Conservation (phyloP, 1,140 invertebrate genomes). For the Radopholus similis region DNA sequence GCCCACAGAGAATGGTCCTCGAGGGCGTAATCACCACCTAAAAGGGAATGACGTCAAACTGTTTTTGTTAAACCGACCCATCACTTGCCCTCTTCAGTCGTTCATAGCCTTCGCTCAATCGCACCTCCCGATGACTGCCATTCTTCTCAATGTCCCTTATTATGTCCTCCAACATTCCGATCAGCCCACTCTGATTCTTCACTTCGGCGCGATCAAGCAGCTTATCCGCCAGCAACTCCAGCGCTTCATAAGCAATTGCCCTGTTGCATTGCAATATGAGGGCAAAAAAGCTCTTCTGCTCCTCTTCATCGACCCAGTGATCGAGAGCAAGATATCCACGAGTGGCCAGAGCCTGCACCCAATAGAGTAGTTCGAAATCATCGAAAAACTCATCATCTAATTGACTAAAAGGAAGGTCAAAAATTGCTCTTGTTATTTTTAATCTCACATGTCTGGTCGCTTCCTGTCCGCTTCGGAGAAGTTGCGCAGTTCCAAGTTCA, state of each 20-base stretch:
- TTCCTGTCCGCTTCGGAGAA: background rate
- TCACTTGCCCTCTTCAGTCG: constrained; percentile 1
- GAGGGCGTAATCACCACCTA: constrained; percentile 43
- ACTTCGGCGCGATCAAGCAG: constrained; percentile 4
- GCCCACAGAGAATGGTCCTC: constrained; percentile 15
- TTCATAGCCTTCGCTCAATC: constrained; percentile 11
- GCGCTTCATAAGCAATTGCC: background rate
- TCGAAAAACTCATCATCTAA: background rate
- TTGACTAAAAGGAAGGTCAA: background rate
- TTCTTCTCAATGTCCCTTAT: background rate
- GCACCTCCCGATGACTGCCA: background rate
- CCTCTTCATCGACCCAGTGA: constrained; percentile 2
- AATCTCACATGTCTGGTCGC: background rate
- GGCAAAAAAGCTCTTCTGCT: background rate
- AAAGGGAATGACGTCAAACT: constrained; percentile 7
- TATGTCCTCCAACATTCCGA: constrained; percentile 6
- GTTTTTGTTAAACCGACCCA: background rate
- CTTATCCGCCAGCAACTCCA: constrained; percentile 10
- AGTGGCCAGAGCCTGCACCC: constrained; percentile 2
- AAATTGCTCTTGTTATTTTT: background rate
- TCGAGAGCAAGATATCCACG: constrained; percentile 13
- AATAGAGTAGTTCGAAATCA: constrained; percentile 3
- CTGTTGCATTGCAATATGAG: background rate
- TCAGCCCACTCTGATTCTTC: background rate
- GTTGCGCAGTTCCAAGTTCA: constrained; percentile 11